These are phyloP conservation scores for Anadara kagoshimensis DNA, from an alignment of 1,140 invertebrate genomes.

Conservation along the genomic window DNA sequence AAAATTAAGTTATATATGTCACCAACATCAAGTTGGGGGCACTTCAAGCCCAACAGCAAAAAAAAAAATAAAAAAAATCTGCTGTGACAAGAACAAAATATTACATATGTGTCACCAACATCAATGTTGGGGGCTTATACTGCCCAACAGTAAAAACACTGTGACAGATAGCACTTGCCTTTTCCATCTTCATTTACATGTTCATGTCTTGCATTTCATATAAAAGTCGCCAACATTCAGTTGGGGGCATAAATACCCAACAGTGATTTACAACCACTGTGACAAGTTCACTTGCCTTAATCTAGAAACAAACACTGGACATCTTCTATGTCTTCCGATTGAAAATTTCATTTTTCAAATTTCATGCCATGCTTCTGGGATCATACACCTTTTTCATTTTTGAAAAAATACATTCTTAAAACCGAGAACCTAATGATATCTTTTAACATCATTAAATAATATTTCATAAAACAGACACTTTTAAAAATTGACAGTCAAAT, in stretches of 20 bases:
- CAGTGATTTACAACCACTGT: conserved; percentile 1
- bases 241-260: conserved; percentile 21
- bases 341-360: too few species aligned
- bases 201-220: neutral
- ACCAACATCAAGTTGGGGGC: conserved; percentile 11
- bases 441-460: too few species aligned
- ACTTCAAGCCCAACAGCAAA: conserved; percentile 25
- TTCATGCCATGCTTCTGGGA: too few species aligned
- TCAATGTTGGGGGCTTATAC: conserved; percentile 1
- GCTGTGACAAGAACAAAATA: conserved; percentile 23
- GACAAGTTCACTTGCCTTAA: neutral
- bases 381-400: too few species aligned
- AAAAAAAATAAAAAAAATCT: conserved; percentile 17
- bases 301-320: too few species aligned
- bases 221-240: conserved; percentile 19
- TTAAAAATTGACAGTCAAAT: too few species aligned
- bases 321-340: too few species aligned
- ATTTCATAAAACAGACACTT: too few species aligned
- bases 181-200: too few species aligned
- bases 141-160: conserved; percentile 12
- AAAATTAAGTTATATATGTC: neutral
- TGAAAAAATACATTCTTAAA: too few species aligned
- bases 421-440: too few species aligned
- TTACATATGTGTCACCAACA: conserved; percentile 9
- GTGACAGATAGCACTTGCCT: neutral